phyloP scores from a whole-genome alignment of 2,113 vertebrate species.

The Oxyura jamaicensis region DNA sequence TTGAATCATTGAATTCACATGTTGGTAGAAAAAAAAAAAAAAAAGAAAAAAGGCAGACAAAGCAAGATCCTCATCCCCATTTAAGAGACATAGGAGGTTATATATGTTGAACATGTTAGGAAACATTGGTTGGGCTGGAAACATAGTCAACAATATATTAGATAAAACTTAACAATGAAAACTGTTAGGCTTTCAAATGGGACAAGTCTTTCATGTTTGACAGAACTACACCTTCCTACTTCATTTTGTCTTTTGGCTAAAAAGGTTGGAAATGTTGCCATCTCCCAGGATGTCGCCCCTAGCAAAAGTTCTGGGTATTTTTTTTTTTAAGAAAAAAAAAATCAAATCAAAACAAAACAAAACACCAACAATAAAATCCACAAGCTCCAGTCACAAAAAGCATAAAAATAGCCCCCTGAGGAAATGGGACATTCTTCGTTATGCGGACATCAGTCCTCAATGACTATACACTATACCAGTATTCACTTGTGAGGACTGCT shows the following conservation, averaged over 20 bases:
- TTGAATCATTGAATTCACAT: not conserved
- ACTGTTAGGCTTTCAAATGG: not conserved
- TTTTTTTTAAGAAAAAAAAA: not conserved
- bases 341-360: not conserved
- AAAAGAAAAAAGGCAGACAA: not conserved
- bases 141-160: not conserved
- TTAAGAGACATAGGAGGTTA: not conserved
- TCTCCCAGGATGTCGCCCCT: not conserved
- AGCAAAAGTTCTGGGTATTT: not conserved
- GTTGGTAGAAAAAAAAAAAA: not conserved
- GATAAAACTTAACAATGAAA: not conserved
- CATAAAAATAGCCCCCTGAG: not conserved
- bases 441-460: not conserved
- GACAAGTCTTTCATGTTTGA: not conserved
- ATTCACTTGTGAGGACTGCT: not conserved
- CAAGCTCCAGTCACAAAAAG: not conserved
- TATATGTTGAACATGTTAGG: not conserved
- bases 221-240: not conserved
- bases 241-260: not conserved
- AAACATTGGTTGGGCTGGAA: not conserved
- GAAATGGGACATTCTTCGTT: not conserved
- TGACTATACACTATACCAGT: not conserved
- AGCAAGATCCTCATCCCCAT: not conserved
- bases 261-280: not conserved
- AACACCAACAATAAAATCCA: too few relatives aligned